These are phyloP conservation scores for Cryptosula pallasiana DNA, from an alignment of 2,888 invertebrate genomes.

Conservation along the genomic window DNA sequence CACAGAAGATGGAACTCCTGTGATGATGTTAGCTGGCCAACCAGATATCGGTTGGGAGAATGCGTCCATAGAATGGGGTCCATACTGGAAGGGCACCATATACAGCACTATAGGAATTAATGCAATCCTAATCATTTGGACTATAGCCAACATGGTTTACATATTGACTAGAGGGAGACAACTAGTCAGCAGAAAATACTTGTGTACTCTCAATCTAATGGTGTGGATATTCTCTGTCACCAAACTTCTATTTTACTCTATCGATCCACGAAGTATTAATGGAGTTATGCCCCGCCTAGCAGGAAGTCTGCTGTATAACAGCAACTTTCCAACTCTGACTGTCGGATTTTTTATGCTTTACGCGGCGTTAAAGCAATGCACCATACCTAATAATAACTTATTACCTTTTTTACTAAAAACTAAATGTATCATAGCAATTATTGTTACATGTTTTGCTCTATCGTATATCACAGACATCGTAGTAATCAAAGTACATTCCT, in stretches of 20 bases:
- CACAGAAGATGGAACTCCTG: neutral
- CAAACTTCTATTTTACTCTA: conserved; percentile 10
- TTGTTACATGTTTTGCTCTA: neutral
- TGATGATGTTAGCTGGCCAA: neutral
- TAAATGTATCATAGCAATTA: neutral
- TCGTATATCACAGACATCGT: conserved; percentile 8
- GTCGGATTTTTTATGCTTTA: conserved; percentile 11
- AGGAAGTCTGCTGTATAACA: conserved; percentile 2
- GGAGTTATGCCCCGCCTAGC: neutral
- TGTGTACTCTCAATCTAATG: conserved; percentile 1
- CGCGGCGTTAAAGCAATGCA: conserved; percentile 14
- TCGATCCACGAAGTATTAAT: conserved; percentile 12
- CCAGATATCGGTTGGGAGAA: conserved; percentile 2
- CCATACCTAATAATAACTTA: neutral
- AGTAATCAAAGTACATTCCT: neutral
- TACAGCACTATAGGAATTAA: neutral
- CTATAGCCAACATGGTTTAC: neutral
- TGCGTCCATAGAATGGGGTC: neutral
- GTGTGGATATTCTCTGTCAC: conserved; percentile 14
- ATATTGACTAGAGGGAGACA: conserved; percentile 1
- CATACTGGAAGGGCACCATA: neutral
- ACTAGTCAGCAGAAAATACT: conserved; percentile 9
- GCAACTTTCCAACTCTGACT: conserved; percentile 6
- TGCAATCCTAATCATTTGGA: neutral
- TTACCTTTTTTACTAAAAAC: conserved; percentile 16